Evolutionary conservation across 2,888 invertebrate species (phyloP), one percentile per base, ranked within the genome.

Genomic region (Marronus borbonicus): DNA sequence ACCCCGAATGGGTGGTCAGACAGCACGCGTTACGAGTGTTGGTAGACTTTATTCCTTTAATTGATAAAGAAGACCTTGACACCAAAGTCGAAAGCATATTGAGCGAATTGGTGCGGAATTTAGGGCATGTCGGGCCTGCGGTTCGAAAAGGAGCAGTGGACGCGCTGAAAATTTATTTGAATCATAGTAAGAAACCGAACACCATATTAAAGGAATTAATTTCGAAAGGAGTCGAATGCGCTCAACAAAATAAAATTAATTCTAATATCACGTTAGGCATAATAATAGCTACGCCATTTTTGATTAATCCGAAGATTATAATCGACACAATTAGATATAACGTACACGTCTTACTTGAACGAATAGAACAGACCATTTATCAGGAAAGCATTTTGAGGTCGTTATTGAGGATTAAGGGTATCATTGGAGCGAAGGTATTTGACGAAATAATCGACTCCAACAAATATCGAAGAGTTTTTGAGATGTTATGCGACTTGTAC

Each of bases 1-100:
- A 95, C 86, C 94, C 95, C 0, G 96, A 96, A 87, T 94, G 95
- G 93, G 95, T 95, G 88, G 95, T 96, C 50, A 92, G 96, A 10
- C 93, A 95, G 81, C 95, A 96, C 87, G 95, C 96, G 36, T 89
- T 96, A 5, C 89, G 95, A 74, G 95, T 96, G 8, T 91, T 96
- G 52, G 93, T 93, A 39, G 96, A 96, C 88, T 92, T 96, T 1
- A 89, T 96, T 68, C 95, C 95, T 3, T 92, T 95, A 58, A 91
- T 95, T 80, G 92, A 92, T 60, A 81, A 82, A 64, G 91, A 92
- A 70, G 91, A 92, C 75, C 90, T 96, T 17, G 94, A 96, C 82
- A 90, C 91, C 79, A 92, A 93, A 77, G 93, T 95, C 90, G 88
- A 89, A 76, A 87, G 89, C 12, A 87, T 94, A 68, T 87, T 93